Evolutionary conservation across 1,140 invertebrate genomes (phyloP), one percentile per base, ranked within the genome.

Genomic region (Dreissena rostriformis): DNA sequence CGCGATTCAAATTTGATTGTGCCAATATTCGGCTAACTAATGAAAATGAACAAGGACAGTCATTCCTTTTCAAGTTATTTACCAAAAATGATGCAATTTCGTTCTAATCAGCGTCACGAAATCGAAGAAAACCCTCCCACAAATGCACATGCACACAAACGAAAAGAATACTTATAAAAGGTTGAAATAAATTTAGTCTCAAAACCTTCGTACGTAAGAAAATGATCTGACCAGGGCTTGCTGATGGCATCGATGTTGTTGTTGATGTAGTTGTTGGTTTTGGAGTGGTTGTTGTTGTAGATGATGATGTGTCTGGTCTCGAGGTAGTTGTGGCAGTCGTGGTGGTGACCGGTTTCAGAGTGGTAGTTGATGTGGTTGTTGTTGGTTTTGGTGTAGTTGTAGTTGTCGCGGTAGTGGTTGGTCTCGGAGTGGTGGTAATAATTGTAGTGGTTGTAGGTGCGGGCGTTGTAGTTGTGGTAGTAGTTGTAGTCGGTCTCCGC

Each of bases 391-490:
- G n/a, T 66, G n/a, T 66, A n/a, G 19, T 66, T 8, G n/a, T n/a
- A n/a, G 8, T 66, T 24, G n/a, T 26, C 8, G 28, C 63, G 63
- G 28, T 8, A 24, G 63, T 7, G 28, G 63, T 26, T 24, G 63
- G 63, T 11, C 8, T 66, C 28, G 8, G 63, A 66, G n/a, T 66
- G 63, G 19, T 24, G n/a, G 2, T 14, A 22, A 71, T 71, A 19
- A 10, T 39, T 8, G 19, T 71, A 71, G 52, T 77, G 24, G 22
- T 51, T 26, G 68, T 28, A 17, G 85, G 80, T 72, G 70, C 14
- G 10, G 82, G 29, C 8, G 71, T 63, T 11, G 29, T 61, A 17
- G 77, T 86, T 53, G 81, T 66, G 19, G 63, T 66, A 19, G 7
- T 19, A 66, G 28, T 66, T 66, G 63, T 66, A 66, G 63, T n/a